These are phyloP conservation scores for Cantharis nigra DNA, from an alignment of 2,888 invertebrate genomes.

Conservation along the genomic window DNA sequence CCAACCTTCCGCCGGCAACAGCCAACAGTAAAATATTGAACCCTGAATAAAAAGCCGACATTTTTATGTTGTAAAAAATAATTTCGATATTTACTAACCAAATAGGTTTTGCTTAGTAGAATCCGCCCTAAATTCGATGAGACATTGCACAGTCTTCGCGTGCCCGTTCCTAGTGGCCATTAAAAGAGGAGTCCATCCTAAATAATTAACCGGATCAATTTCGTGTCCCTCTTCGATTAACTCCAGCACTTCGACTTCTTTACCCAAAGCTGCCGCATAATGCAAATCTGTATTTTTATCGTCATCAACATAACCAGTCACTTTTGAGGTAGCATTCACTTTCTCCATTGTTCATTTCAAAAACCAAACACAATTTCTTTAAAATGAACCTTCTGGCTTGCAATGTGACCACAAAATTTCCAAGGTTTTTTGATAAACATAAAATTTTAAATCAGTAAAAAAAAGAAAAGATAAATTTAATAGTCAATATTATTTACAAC, in stretches of 20 bases:
- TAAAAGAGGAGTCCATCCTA: slow-evolving; percentile 55
- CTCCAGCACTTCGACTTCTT: slow-evolving; percentile 35
- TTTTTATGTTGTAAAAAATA: background rate
- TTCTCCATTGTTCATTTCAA: background rate
- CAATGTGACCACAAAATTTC: background rate
- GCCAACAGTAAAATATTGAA: slow-evolving; percentile 48
- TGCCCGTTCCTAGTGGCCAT: slow-evolving; percentile 51
- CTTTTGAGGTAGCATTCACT: background rate
- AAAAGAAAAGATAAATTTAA: background rate
- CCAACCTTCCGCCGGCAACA: slow-evolving; percentile 46
- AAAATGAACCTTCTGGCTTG: background rate
- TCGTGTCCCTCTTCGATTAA: slow-evolving; percentile 36
- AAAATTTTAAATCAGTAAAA: background rate
- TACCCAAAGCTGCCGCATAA: slow-evolving; percentile 44
- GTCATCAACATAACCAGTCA: slow-evolving; percentile 40
- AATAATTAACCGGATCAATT: slow-evolving; percentile 48
- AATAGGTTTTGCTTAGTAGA: slow-evolving; percentile 47
- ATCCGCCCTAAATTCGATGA: slow-evolving; percentile 48
- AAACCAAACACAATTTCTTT: background rate
- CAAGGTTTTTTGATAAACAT: background rate
- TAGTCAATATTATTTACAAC: slow-evolving; percentile 7
- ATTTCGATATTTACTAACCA: slow-evolving; percentile 39
- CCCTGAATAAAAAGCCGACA: slow-evolving; percentile 40
- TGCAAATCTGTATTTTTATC: slow-evolving; percentile 50
- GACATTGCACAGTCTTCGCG: slow-evolving; percentile 40